phyloP scores from a whole-genome alignment of 2,113 vertebrate genomes.

The Pterophyllum scalare region DNA sequence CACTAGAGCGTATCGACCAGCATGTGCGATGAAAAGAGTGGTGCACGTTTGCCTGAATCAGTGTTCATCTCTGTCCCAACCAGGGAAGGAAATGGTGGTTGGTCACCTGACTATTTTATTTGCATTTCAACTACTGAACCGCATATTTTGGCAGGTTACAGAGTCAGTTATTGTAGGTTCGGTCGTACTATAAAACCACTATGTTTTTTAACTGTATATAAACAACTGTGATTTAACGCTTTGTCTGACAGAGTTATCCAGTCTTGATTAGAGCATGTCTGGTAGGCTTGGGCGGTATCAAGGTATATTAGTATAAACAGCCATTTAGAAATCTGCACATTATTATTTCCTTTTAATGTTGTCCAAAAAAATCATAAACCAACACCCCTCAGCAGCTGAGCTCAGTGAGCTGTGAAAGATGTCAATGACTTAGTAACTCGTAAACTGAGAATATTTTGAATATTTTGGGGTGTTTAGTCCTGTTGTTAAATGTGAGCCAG shows the following conservation, averaged over 20 bases:
- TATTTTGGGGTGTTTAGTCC: neutral
- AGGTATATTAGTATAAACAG: neutral
- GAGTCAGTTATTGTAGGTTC: neutral
- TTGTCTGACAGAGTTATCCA: neutral
- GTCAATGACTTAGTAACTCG: neutral
- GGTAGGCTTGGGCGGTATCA: neutral
- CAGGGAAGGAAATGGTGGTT: neutral
- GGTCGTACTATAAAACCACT: neutral
- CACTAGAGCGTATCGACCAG: conserved; percentile 23
- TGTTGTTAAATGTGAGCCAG: neutral
- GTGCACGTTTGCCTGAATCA: conserved; percentile 54
- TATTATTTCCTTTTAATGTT: neutral
- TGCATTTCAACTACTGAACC: neutral
- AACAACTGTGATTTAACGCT: neutral
- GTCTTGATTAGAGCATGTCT: neutral
- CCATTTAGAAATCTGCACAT: neutral
- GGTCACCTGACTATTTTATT: neutral
- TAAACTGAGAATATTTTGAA: neutral
- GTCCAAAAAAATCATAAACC: neutral
- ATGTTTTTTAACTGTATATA: neutral
- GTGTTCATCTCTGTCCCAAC: conserved; percentile 9
- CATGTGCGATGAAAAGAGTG: conserved; percentile 42
- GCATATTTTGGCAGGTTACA: neutral
- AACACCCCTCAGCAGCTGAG: neutral
- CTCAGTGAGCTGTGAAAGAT: neutral